phyloP scores from a whole-genome alignment of 30 jellyfish, hydroid and myxozoan species.

The Rhopilema esculentum region DNA sequence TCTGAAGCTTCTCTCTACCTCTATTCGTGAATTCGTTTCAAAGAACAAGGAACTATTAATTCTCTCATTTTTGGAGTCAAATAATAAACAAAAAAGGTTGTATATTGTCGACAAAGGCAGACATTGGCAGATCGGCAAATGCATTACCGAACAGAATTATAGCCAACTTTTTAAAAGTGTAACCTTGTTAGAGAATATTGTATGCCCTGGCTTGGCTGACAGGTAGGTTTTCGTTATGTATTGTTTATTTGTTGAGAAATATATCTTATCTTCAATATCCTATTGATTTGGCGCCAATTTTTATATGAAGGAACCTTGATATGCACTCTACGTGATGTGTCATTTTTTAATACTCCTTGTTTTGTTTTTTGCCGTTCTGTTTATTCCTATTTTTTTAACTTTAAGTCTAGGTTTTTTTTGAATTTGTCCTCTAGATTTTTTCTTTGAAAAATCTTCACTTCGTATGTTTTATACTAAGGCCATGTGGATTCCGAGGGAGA shows the following conservation, averaged over 20 bases:
- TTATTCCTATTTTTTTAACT: no score
- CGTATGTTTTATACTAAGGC: neutral
- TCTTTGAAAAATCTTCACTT: no score
- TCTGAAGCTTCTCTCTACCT: constrained; percentile 1
- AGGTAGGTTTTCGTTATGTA: neutral
- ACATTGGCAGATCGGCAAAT: constrained; percentile 39
- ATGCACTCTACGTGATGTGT: no score
- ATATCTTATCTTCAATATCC: no score
- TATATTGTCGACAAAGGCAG: constrained; percentile 46
- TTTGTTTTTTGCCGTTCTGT: no score
- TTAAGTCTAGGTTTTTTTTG: no score
- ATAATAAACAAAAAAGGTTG: constrained; percentile 6
- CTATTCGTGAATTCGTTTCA: constrained; percentile 7
- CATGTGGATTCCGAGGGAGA: neutral
- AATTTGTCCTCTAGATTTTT: no score
- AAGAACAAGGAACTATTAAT: constrained; percentile 25
- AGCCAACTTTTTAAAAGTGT: constrained; percentile 1
- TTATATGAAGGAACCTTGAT: neutral
- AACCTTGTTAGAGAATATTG: constrained; percentile 6
- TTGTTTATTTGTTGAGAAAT: no score
- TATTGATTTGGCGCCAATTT: no score
- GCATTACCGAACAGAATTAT: neutral
- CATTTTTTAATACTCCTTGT: no score
- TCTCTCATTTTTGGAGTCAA: constrained; percentile 2
- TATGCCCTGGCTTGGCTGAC: neutral